Evolutionary conservation across 2,888 invertebrate genomes (phyloP).

Genomic region (Campopleginae sp.): DNA sequence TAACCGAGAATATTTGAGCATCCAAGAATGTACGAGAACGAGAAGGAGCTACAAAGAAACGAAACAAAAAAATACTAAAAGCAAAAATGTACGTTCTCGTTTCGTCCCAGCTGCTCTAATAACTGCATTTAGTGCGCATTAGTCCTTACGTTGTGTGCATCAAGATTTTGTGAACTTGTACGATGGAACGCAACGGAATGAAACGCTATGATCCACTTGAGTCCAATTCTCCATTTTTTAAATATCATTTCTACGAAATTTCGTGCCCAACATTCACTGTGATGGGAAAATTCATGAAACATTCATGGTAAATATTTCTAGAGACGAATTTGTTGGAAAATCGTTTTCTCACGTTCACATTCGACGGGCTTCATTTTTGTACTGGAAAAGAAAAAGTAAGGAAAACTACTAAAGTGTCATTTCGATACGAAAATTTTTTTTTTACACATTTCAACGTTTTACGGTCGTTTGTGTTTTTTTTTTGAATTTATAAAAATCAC

Average conservation of each 20-base stretch:
- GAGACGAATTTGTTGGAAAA: not conserved
- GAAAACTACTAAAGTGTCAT: not conserved
- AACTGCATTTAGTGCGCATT: conserved; percentile 49
- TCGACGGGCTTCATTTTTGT: not conserved
- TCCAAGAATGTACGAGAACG: not conserved
- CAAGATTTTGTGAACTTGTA: conserved; percentile 58
- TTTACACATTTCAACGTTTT: not conserved
- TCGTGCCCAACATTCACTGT: not conserved
- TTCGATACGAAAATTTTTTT: not conserved
- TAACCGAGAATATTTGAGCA: not conserved
- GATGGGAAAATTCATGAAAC: not conserved
- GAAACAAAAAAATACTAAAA: conserved; percentile 1
- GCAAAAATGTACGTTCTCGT: conserved; percentile 32
- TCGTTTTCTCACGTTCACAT: not conserved
- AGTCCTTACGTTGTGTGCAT: conserved; percentile 61
- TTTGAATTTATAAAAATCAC: not conserved
- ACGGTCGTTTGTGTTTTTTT: not conserved
- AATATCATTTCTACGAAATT: not conserved
- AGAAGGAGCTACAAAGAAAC: conserved; percentile 17
- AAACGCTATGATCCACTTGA: not conserved
- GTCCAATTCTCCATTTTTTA: not conserved
- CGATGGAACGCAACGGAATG: conserved; percentile 47
- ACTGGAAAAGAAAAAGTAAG: no score
- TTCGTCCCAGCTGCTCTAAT: conserved; percentile 49
- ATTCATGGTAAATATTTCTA: not conserved